These are phyloP conservation scores for Ianthella basta DNA, from an alignment of 37 sponge, comb jelly and placozoan genomes.

Conservation along the genomic window DNA sequence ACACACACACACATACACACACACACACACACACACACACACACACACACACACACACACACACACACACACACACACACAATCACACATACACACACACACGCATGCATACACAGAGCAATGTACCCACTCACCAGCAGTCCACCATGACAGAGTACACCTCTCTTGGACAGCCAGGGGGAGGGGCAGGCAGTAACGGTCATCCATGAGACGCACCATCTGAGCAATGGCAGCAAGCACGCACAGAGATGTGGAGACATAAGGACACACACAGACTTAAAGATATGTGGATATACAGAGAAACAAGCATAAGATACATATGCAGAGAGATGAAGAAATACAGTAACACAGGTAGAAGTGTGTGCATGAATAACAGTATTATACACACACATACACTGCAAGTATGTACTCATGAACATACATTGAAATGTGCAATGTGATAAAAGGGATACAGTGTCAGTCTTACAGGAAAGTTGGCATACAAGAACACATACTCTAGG, in stretches of 20 bases:
- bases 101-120: too few species aligned
- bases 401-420: too few species aligned
- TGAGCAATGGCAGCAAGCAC: background rate
- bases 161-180: conserved; percentile 31
- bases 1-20: background rate
- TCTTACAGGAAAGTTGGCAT: too few species aligned
- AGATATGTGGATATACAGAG: background rate
- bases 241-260: too few species aligned
- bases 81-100: too few species aligned
- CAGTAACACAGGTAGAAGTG: too few species aligned
- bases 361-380: too few species aligned
- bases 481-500: too few species aligned
- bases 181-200: conserved; percentile 24
- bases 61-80: background rate
- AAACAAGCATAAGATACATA: background rate
- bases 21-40: conserved; percentile 6
- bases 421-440: too few species aligned
- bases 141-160: conserved; percentile 27
- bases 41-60: conserved; percentile 16
- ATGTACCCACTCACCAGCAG: background rate
- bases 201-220: background rate
- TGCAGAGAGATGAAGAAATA: too few species aligned
- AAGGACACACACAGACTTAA: background rate
- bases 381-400: too few species aligned
- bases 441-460: too few species aligned